Base-by-base conservation (phyloP, 2,888 invertebrate genomes). In the Phaonia tiefii region DNA sequence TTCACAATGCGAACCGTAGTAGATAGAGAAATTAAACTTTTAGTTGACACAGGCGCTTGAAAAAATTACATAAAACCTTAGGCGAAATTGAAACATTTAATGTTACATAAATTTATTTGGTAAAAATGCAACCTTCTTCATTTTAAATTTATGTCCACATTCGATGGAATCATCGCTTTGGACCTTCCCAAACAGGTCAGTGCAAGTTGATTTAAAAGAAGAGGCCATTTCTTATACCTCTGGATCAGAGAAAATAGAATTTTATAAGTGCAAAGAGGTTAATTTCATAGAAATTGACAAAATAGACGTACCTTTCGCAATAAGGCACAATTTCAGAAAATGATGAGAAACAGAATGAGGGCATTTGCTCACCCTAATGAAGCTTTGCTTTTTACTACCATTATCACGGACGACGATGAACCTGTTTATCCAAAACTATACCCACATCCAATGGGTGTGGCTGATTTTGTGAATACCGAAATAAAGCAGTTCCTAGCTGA, bases 11-110 rank as follows among this genome's bases (percentile, higher is more conserved):
- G 76, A 20, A 74, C 71, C 10, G 25, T 81, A 65, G 63, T 63
- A 26, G 81, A 75, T 73, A 75, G 58, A 44, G 42, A 5, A 39
- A 54, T 80, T 15, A 75, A 69, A 70, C 22, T 80, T 22, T 54
- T 78, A 44, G 73, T 75, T 39, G 74, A 80, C 46, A 80, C 80
- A 15, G 80, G 78, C 20, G 79, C 81, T n/a, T 83, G 75, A n/a
- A 83, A 79, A 74, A 83, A 71, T 63, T 81, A 78, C 39, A 83
- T 80, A 44, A 73, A 76, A 69, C 70, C 73, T 7, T 37, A 76
- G 3, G 15, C 15, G 20, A 67, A 42, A 8, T 60, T 82, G 49
- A 74, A 73, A 25, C 31, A 67, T 37, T 56, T 81, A 76, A 15
- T 78, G 78, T 31, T 31, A 51, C 10, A 54, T 81, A 42, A 65